Evolutionary conservation across 1,140 invertebrate genomes (phyloP).

Genomic region (Drosophila pseudoobscura): DNA sequence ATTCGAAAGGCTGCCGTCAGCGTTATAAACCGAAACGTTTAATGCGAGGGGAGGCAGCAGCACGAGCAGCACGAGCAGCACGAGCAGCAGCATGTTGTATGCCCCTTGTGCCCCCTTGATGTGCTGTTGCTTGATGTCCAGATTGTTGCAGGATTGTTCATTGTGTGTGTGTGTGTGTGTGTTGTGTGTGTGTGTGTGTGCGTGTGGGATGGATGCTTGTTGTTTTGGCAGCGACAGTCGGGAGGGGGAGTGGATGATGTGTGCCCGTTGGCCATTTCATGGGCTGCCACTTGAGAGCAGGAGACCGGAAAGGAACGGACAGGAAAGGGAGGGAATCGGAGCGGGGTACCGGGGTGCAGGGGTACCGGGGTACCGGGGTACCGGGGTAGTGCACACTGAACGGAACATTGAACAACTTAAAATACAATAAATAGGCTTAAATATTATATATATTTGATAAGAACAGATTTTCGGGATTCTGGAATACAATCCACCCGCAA

Average conservation of each 20-base stretch:
- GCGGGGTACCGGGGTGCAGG: background rate
- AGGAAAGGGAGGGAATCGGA: background rate
- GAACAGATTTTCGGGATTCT: background rate
- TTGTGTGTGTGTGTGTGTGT: constrained; percentile 6
- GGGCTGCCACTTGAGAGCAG: constrained; percentile 15
- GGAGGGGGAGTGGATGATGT: constrained; percentile 11
- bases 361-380: too few species aligned
- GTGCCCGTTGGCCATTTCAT: constrained; percentile 57
- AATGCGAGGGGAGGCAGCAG: constrained; percentile 33
- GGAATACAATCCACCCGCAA: background rate
- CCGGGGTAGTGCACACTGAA: constrained; percentile 36
- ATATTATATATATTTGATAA: constrained; percentile 6
- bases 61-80: background rate
- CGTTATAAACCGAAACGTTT: constrained; percentile 73
- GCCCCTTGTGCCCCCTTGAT: background rate
- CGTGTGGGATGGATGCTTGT: constrained; percentile 1
- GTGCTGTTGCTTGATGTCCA: constrained; percentile 20
- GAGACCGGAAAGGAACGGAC: constrained; percentile 9
- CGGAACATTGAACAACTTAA: constrained; percentile 75
- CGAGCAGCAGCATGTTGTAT: background rate
- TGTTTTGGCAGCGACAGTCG: constrained; percentile 25
- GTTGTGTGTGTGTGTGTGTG: background rate
- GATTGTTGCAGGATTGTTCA: constrained; percentile 26
- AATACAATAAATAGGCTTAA: constrained; percentile 72
- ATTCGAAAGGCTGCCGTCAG: constrained; percentile 59